These are phyloP conservation scores for Sparus aurata DNA, from an alignment of 2,797 vertebrate species.

Conservation along the genomic window DNA sequence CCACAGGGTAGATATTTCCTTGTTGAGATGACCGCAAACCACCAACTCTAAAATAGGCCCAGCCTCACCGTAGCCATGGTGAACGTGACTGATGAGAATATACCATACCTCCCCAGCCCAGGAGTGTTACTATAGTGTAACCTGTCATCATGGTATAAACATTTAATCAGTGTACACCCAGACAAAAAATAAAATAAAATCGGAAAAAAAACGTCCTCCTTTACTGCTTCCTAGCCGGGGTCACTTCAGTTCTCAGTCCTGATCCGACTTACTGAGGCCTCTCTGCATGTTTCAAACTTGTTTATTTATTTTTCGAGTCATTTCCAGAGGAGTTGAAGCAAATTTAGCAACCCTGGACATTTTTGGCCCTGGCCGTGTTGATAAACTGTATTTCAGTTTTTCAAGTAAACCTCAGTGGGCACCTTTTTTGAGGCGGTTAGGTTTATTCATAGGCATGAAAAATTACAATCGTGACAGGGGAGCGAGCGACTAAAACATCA, in stretches of 20 bases:
- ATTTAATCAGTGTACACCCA: constrained; percentile 25
- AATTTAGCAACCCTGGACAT: constrained; percentile 69
- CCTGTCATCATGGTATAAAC: constrained; percentile 63
- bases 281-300: constrained; percentile 51
- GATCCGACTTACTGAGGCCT: constrained; percentile 26
- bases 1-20: constrained; percentile 85
- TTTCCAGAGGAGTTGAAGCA: constrained; percentile 55
- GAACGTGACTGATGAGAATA: constrained; percentile 78
- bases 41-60: constrained; percentile 76
- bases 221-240: constrained; percentile 8
- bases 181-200: not conserved
- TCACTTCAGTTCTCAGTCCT: constrained; percentile 40
- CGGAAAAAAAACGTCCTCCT: constrained; percentile 6
- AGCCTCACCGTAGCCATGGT: constrained; percentile 71
- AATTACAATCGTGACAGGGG: constrained; percentile 68
- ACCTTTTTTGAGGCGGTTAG: constrained; percentile 63
- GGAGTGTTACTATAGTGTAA: constrained; percentile 60
- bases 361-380: constrained; percentile 72
- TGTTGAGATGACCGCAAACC: constrained; percentile 82
- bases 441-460: constrained; percentile 81
- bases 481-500: constrained; percentile 65
- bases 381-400: constrained; percentile 80
- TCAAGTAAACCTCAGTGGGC: constrained; percentile 76
- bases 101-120: constrained; percentile 58
- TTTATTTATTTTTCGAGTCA: constrained; percentile 75